phyloP scores from a whole-genome alignment of 1,140 invertebrate species.

The Drosophila equinoxialis region DNA sequence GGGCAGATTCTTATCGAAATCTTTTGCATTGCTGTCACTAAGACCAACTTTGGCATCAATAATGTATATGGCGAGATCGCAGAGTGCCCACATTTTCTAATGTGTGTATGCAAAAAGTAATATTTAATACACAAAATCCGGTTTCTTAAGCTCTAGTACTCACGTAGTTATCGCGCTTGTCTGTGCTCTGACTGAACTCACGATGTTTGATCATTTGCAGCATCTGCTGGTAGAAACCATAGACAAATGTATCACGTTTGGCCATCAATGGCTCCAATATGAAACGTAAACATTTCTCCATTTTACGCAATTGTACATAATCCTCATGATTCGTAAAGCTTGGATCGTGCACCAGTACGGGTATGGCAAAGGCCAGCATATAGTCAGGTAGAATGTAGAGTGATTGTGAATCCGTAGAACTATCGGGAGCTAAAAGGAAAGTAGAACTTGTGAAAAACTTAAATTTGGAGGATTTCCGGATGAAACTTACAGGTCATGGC shows the following conservation, averaged over 20 bases:
- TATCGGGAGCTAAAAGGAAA: constrained; percentile 57
- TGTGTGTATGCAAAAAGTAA: neutral
- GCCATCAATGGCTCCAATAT: constrained; percentile 96
- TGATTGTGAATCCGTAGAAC: constrained; percentile 87
- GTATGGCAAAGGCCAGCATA: constrained; percentile 97
- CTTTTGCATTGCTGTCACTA: constrained; percentile 62
- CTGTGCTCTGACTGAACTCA: constrained; percentile 90
- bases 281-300: constrained; percentile 95
- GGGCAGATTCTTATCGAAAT: constrained; percentile 65
- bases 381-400: constrained; percentile 97
- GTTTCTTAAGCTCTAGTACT: constrained; percentile 83
- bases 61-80: constrained; percentile 95
- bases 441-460: neutral
- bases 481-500: constrained; percentile 83
- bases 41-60: constrained; percentile 85
- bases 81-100: constrained; percentile 98
- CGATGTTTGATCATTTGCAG: constrained; percentile 96
- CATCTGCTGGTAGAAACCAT: constrained; percentile 97
- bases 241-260: constrained; percentile 97
- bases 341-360: constrained; percentile 95
- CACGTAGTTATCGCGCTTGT: constrained; percentile 67
- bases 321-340: constrained; percentile 90
- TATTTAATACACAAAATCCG: too few relatives aligned
- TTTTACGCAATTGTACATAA: constrained; percentile 88
- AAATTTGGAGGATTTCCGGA: neutral